A percentile compares a stretch with the other conserved stretches of the same genome.
Conservation (phyloP, 2,888 invertebrate genomes). For the Lumbricus terrestris region DNA sequence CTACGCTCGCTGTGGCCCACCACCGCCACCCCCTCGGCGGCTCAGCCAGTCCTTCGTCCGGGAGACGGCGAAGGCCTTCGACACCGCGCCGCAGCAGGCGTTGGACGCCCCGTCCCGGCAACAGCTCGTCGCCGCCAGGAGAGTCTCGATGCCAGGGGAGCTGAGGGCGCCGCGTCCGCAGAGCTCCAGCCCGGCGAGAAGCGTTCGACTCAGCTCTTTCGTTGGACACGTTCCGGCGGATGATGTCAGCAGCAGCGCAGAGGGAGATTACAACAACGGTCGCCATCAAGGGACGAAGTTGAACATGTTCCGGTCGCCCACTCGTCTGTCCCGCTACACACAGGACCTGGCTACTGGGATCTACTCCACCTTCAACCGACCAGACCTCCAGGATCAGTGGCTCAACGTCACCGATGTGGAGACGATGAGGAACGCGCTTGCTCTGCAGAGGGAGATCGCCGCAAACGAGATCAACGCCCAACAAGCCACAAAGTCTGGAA, state of each 20-base stretch:
- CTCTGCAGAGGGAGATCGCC: not conserved
- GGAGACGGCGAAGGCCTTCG: not conserved
- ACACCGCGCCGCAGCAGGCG: not conserved
- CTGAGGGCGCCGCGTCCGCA: not conserved
- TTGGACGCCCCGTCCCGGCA: not conserved
- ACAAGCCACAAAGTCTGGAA: not conserved
- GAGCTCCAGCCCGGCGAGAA: constrained; percentile 12
- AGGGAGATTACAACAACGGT: not conserved
- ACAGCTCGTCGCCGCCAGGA: not conserved
- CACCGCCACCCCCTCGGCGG: not conserved
- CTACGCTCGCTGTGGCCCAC: not conserved
- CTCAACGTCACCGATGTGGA: not conserved
- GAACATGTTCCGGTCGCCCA: not conserved
- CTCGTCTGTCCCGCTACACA: not conserved
- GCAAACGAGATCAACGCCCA: not conserved
- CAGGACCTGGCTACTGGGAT: constrained; percentile 9
- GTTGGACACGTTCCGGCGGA: not conserved
- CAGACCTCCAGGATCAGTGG: constrained; percentile 13
- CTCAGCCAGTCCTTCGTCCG: not conserved
- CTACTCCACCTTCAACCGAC: constrained; percentile 11
- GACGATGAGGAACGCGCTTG: not conserved
- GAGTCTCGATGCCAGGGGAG: constrained; percentile 11
- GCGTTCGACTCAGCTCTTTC: not conserved
- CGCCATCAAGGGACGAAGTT: not conserved
- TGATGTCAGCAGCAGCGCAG: not conserved